These are phyloP conservation scores for Sitta europaea DNA, from an alignment of 2,113 vertebrate species.

Conservation along the genomic window DNA sequence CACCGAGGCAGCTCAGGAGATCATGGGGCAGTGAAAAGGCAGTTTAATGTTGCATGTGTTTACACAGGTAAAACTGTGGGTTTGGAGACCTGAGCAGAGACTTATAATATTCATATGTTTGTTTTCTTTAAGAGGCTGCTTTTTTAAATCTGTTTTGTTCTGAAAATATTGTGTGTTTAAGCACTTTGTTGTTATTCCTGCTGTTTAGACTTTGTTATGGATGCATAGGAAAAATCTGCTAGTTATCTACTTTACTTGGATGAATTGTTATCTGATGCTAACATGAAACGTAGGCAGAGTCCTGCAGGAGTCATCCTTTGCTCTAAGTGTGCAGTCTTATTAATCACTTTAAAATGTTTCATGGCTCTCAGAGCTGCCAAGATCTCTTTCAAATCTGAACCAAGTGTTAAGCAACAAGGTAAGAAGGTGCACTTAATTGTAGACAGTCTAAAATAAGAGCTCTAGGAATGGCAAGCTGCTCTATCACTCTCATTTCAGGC, in stretches of 20 bases:
- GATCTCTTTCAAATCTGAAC: neutral
- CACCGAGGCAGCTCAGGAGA: neutral
- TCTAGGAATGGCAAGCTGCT: neutral
- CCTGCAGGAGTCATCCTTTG: neutral
- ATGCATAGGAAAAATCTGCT: neutral
- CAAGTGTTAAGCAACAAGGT: neutral
- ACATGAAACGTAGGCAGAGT: neutral
- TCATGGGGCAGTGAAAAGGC: neutral
- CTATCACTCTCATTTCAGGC: neutral
- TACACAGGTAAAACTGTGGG: neutral
- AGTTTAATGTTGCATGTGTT: neutral
- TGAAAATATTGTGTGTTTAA: neutral
- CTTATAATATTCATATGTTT: neutral
- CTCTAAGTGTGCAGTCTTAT: neutral
- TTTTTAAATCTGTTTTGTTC: neutral
- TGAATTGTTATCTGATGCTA: neutral
- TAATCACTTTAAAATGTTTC: neutral
- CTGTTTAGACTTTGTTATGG: neutral
- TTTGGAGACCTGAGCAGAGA: neutral
- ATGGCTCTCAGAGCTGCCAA: neutral
- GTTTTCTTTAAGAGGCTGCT: neutral
- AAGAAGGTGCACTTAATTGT: neutral
- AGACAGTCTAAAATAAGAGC: neutral
- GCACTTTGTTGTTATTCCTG: neutral
- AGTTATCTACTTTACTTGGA: neutral